Conservation (phyloP, 92 coral and sea anemone species). For the Metridium senile region DNA sequence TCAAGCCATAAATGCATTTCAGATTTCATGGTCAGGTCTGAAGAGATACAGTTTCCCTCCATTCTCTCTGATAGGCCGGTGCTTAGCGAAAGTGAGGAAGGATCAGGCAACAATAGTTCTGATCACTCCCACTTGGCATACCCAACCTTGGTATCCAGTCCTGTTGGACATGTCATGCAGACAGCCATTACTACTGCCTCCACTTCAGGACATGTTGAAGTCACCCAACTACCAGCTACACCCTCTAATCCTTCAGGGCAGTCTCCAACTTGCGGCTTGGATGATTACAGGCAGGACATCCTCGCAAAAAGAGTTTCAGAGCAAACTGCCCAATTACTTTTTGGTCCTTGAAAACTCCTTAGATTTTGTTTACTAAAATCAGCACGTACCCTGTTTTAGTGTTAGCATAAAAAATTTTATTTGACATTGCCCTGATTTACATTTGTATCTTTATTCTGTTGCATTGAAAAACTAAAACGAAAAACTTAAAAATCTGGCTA, state of each 20-base stretch:
- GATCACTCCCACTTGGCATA: conserved; percentile 36
- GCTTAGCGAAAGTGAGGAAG: conserved; percentile 39
- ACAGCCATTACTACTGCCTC: conserved; percentile 35
- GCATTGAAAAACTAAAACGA: no score
- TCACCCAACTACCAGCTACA: conserved; percentile 26
- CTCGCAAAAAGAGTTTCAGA: conserved; percentile 52
- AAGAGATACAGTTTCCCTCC: conserved; percentile 44
- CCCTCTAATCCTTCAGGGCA: conserved; percentile 25
- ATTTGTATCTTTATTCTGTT: no score
- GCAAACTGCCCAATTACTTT: conserved; percentile 40
- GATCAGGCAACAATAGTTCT: conserved; percentile 41
- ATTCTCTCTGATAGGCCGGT: conserved; percentile 37
- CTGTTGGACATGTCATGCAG: conserved; percentile 43
- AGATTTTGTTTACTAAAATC: no score
- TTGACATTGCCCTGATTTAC: no score
- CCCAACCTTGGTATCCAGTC: conserved; percentile 50
- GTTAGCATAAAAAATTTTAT: no score
- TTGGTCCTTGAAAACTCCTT: no score
- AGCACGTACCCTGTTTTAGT: no score
- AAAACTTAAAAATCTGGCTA: no score
- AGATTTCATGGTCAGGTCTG: conserved; percentile 28
- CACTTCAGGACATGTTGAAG: conserved; percentile 6
- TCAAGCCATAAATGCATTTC: conserved; percentile 30
- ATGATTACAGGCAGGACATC: conserved; percentile 42
- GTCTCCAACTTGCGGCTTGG: conserved; percentile 41